Evolutionary conservation across 2,113 vertebrate species (phyloP).

Genomic region (Philantomba maxwellii): DNA sequence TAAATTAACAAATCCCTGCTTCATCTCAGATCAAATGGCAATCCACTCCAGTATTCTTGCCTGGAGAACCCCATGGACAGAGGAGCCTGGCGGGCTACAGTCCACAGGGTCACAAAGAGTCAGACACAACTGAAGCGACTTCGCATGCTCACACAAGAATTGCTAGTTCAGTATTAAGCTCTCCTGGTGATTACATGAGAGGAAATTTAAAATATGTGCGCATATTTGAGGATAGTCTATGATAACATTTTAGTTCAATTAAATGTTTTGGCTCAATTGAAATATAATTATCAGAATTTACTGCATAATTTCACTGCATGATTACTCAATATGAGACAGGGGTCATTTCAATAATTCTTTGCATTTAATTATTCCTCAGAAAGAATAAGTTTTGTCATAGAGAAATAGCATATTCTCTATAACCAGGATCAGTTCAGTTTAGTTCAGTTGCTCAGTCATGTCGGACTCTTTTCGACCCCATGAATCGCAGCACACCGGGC

Average conservation of each 20-base stretch:
- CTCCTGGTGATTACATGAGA: not conserved
- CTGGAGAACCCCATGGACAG: not conserved
- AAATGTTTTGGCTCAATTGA: not conserved
- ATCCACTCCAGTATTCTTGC: not conserved
- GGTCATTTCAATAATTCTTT: not conserved
- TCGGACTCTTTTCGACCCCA: fast-evolving
- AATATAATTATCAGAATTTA: not conserved
- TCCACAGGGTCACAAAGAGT: not conserved
- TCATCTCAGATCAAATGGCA: not conserved
- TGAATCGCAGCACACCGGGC: too few species aligned
- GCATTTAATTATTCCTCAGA: not conserved
- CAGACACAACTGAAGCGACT: fast-evolving
- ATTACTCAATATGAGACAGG: not conserved
- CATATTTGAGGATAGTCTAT: not conserved
- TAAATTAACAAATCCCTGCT: not conserved
- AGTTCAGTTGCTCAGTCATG: too few species aligned
- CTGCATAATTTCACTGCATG: too few species aligned
- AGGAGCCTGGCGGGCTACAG: not conserved
- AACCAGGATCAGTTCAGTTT: not conserved
- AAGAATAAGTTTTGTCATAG: not conserved
- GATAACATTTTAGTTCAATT: not conserved
- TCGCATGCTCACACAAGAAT: not conserved
- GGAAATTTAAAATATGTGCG: not conserved
- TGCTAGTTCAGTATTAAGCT: not conserved
- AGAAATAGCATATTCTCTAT: not conserved